Percentiles rank a stretch among this genome's conserved stretches.
These are phyloP conservation scores for Festucalex cinctus DNA, from an alignment of 2,113 vertebrate genomes.

Conservation along the genomic window DNA sequence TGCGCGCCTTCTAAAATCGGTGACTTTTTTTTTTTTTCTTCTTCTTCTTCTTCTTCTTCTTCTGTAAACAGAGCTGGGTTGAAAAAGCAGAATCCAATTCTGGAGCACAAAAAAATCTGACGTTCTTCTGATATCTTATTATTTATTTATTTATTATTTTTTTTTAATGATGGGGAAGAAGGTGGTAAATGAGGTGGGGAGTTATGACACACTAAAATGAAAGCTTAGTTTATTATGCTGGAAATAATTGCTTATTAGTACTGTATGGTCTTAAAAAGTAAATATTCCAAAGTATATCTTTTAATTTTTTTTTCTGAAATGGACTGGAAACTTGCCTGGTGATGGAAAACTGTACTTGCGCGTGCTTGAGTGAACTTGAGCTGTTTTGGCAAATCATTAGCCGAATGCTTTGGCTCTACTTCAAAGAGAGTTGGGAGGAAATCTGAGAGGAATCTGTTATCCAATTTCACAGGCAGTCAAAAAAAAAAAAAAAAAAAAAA, in stretches of 20 bases:
- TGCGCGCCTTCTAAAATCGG: slow-evolving; percentile 14
- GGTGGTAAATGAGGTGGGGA: no score
- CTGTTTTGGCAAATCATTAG: slow-evolving; percentile 54
- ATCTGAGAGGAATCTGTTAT: slow-evolving; percentile 68
- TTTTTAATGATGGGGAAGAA: no score
- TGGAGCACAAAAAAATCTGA: neutral
- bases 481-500: no score
- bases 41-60: no score
- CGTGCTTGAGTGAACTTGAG: slow-evolving; percentile 22
- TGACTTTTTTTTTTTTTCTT: slow-evolving; percentile 22
- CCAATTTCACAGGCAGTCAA: slow-evolving; percentile 65
- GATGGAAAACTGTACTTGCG: slow-evolving; percentile 11
- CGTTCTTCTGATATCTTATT: no score
- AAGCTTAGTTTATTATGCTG: no score
- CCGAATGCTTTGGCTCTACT: slow-evolving; percentile 68
- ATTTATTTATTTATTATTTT: no score
- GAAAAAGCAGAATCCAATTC: slow-evolving; percentile 7
- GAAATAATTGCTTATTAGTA: no score
- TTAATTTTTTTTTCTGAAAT: no score
- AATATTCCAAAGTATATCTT: neutral
- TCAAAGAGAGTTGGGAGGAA: slow-evolving; percentile 60
- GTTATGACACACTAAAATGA: no score
- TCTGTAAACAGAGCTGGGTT: slow-evolving; percentile 15
- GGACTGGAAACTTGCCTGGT: slow-evolving; percentile 3
- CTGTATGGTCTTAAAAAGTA: no score